A percentile compares a stretch with the other conserved stretches of the same genome.
These are phyloP conservation scores for Euschistus heros DNA, from an alignment of 1,140 invertebrate species.

Conservation along the genomic window DNA sequence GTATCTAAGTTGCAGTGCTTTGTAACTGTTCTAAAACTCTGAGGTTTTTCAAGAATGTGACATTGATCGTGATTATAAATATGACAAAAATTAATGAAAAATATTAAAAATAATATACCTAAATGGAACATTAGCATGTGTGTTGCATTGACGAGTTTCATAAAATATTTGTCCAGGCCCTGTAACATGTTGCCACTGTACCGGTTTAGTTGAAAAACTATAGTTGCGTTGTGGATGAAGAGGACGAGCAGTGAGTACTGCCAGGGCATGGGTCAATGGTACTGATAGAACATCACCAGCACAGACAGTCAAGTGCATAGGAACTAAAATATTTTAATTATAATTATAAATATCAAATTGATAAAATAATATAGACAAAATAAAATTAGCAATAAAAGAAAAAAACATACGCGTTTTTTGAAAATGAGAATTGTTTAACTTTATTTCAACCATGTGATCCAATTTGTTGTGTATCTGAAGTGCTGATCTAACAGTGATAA, in stretches of 20 bases:
- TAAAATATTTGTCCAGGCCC: constrained; percentile 45
- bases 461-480: constrained; percentile 69
- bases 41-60: too few relatives aligned
- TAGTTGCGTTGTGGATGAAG: constrained; percentile 35
- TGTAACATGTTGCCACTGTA: constrained; percentile 54
- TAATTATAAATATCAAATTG: constrained; percentile 6
- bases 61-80: too few relatives aligned
- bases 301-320: constrained; percentile 26
- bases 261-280: constrained; percentile 50
- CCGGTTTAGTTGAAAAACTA: constrained; percentile 48
- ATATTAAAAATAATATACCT: constrained; percentile 33
- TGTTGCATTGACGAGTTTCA: constrained; percentile 39
- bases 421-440: constrained; percentile 45
- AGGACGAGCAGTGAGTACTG: constrained; percentile 49
- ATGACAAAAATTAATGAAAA: too few relatives aligned
- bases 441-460: constrained; percentile 57
- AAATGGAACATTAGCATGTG: constrained; percentile 36
- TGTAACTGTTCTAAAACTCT: too few relatives aligned
- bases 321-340: constrained; percentile 30
- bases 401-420: constrained; percentile 36
- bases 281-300: constrained; percentile 43
- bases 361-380: not conserved
- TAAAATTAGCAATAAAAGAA: not conserved
- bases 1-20: too few relatives aligned
- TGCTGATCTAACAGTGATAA: constrained; percentile 90